A percentile compares a stretch with the other conserved stretches of the same genome.
Evolutionary conservation across 2,113 vertebrate genomes (phyloP).

Genomic region (Phainopepla nitens): DNA sequence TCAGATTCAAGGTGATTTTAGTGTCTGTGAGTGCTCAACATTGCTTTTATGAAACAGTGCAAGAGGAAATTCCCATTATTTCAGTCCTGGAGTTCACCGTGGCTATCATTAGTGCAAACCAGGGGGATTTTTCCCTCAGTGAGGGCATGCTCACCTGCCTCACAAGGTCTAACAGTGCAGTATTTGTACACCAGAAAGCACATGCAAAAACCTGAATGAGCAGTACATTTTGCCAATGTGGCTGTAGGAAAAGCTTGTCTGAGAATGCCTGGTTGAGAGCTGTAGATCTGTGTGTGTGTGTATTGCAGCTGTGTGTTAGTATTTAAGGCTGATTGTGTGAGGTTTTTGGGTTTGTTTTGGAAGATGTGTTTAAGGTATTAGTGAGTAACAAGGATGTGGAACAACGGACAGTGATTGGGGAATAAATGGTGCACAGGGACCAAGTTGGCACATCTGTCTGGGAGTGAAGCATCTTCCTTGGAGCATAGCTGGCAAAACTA

Average conservation of each 20-base stretch:
- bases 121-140: not conserved
- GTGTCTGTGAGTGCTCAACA: not conserved
- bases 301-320: not conserved
- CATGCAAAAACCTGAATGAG: not conserved
- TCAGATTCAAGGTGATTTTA: conserved; percentile 51
- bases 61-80: conserved; percentile 50
- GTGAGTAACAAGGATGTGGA: not conserved
- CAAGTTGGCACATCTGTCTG: not conserved
- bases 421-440: not conserved
- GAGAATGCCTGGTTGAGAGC: not conserved
- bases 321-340: not conserved
- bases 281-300: not conserved
- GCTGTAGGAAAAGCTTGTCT: not conserved
- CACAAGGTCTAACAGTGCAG: not conserved
- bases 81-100: not conserved
- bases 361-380: not conserved
- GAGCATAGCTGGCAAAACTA: not conserved
- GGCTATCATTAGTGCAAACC: not conserved
- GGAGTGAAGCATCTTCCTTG: not conserved
- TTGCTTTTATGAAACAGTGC: conserved; percentile 14
- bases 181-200: not conserved
- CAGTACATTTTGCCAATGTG: not conserved
- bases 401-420: not conserved
- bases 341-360: not conserved
- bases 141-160: not conserved